Conservation (phyloP, 2,113 vertebrate species). For the Prinia subflava region DNA sequence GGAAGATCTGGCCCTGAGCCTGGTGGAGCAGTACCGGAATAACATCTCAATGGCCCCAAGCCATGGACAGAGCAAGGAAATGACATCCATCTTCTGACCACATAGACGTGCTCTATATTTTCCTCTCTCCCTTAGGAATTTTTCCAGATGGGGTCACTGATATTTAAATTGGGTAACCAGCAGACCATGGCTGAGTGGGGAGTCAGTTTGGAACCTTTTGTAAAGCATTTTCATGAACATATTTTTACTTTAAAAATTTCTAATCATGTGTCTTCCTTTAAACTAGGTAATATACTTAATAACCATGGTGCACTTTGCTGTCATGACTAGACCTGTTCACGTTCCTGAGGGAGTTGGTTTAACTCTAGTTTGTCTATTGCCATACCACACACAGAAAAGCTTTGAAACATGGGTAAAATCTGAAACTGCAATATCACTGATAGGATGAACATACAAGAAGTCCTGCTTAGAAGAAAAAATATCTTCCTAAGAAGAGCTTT, state of each 20-base stretch:
- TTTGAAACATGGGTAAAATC: not conserved
- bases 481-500: not conserved
- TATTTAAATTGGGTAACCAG: not conserved
- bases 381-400: not conserved
- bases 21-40: not conserved
- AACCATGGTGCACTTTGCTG: not conserved
- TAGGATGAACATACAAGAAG: not conserved
- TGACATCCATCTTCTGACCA: constrained; percentile 11
- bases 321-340: not conserved
- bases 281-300: not conserved
- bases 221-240: not conserved
- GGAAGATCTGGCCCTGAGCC: not conserved
- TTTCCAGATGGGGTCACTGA: not conserved
- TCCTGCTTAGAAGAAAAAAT: not conserved
- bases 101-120: not conserved
- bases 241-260: not conserved
- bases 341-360: not conserved
- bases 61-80: not conserved
- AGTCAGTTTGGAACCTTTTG: not conserved
- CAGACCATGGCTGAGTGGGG: not conserved
- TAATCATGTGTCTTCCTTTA: not conserved
- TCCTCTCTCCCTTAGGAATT: not conserved
- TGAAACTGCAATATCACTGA: not conserved
- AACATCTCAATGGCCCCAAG: not conserved
- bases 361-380: not conserved